Percentiles rank a stretch among this genome's conserved stretches.
Conservation (phyloP, 1,140 invertebrate genomes). For the Zaprionus taronus region DNA sequence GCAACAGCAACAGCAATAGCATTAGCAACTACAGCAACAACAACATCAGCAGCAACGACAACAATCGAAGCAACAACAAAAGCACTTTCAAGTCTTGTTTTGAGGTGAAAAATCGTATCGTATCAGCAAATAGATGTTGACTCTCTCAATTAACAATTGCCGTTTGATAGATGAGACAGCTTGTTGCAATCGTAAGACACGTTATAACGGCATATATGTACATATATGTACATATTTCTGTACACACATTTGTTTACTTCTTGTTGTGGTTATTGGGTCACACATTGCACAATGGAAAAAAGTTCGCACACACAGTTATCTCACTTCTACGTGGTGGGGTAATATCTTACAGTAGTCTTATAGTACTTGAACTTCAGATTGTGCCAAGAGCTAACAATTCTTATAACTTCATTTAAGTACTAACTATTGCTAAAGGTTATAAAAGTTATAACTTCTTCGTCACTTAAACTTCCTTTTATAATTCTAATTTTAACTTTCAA, state of each 20-base stretch:
- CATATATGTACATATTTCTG: background rate
- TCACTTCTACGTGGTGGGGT: too few species aligned
- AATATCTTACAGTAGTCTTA: background rate
- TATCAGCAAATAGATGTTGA: slow-evolving; percentile 55
- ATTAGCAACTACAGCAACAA: slow-evolving; percentile 17
- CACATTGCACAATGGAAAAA: slow-evolving; percentile 23
- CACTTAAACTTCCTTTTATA: background rate
- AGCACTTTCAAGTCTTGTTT: slow-evolving; percentile 38
- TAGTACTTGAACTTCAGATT: slow-evolving; percentile 1
- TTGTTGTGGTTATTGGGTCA: slow-evolving; percentile 43
- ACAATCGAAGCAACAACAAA: slow-evolving; percentile 23
- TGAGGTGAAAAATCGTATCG: slow-evolving; percentile 32
- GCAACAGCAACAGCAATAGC: slow-evolving; percentile 5
- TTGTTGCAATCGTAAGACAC: slow-evolving; percentile 35
- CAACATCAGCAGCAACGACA: slow-evolving; percentile 13
- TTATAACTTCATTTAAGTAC: background rate
- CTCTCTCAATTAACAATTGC: slow-evolving; percentile 76
- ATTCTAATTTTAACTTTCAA: background rate
- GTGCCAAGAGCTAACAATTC: background rate
- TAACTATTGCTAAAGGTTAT: too few species aligned
- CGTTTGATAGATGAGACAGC: slow-evolving; percentile 51
- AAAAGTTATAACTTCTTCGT: too few species aligned
- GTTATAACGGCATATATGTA: slow-evolving; percentile 1
- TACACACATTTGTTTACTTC: slow-evolving; percentile 18
- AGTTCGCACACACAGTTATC: background rate